phyloP scores from a whole-genome alignment of 2,797 vertebrate genomes.

The Ispidina picta region DNA sequence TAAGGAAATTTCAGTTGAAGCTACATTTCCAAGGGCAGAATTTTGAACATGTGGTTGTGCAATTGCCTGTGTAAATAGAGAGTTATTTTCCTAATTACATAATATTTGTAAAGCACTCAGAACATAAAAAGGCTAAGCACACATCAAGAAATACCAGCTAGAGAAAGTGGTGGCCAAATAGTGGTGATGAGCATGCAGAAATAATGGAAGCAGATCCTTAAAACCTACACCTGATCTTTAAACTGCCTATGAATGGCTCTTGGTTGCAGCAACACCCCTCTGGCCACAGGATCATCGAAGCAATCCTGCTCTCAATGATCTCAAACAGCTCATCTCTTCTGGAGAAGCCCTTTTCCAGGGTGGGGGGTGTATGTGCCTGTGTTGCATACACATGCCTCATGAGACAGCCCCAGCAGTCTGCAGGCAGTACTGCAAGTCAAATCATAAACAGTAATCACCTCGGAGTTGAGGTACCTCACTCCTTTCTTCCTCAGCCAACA shows the following conservation, averaged over 20 bases:
- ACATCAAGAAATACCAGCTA: not conserved
- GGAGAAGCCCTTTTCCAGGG: not conserved
- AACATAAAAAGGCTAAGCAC: constrained; percentile 18
- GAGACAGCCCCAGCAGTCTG: not conserved
- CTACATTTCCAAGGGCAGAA: constrained; percentile 1
- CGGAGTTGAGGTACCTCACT: not conserved
- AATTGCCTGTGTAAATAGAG: constrained; percentile 47
- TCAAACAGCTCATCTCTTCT: not conserved
- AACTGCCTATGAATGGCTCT: not conserved
- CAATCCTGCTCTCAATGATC: not conserved
- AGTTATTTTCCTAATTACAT: constrained; percentile 59
- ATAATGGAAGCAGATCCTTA: not conserved
- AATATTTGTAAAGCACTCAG: constrained; percentile 52
- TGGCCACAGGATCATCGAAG: not conserved
- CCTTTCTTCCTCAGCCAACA: constrained; percentile 35
- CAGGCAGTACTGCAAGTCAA: not conserved
- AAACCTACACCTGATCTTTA: not conserved
- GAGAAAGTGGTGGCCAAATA: constrained; percentile 2
- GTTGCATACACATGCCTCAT: not conserved
- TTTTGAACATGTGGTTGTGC: constrained; percentile 46
- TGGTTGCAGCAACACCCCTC: not conserved
- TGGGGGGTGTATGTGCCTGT: not conserved
- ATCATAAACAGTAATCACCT: not conserved
- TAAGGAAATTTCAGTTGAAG: constrained; percentile 10
- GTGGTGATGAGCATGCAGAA: not conserved